These are phyloP conservation scores for Eupithecia pulchellata DNA, from an alignment of 2,888 invertebrate genomes.

Conservation along the genomic window DNA sequence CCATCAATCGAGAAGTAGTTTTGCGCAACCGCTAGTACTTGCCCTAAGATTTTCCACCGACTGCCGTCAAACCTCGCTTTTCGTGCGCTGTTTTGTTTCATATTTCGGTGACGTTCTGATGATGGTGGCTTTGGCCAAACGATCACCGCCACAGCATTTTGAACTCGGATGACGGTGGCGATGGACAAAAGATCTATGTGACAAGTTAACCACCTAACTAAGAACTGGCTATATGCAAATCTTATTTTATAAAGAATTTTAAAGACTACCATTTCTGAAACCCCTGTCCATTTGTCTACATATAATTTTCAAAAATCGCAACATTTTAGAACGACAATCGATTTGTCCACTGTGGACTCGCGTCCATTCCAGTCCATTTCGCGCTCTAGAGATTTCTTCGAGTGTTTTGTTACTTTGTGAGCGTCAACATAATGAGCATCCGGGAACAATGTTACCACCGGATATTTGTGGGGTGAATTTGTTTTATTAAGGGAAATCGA, in stretches of 20 bases:
- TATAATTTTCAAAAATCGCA: slow-evolving; percentile 37
- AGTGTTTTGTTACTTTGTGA: slow-evolving; percentile 69
- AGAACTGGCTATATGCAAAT: not conserved
- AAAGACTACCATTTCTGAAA: not conserved
- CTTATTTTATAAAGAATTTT: not conserved
- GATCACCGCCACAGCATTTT: no score
- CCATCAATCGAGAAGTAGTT: no score
- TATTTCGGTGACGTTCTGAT: no score
- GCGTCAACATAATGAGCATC: slow-evolving; percentile 69
- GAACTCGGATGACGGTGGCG: no score
- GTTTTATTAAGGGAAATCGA: slow-evolving; percentile 48
- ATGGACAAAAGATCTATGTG: no score
- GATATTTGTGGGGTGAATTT: slow-evolving; percentile 65
- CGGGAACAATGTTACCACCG: slow-evolving; percentile 66
- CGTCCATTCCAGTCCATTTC: slow-evolving; percentile 65
- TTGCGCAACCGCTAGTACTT: no score
- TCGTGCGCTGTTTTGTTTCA: no score
- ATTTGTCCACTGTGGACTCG: slow-evolving; percentile 52
- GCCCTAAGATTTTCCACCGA: no score
- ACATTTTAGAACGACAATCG: slow-evolving; percentile 42
- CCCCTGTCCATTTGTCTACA: not conserved
- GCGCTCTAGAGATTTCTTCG: slow-evolving; percentile 67
- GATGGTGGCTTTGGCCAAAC: no score
- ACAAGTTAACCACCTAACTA: not conserved
- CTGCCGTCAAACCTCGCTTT: no score